Conservation (phyloP, 2,888 invertebrate genomes). For the Oasisia sp. region DNA sequence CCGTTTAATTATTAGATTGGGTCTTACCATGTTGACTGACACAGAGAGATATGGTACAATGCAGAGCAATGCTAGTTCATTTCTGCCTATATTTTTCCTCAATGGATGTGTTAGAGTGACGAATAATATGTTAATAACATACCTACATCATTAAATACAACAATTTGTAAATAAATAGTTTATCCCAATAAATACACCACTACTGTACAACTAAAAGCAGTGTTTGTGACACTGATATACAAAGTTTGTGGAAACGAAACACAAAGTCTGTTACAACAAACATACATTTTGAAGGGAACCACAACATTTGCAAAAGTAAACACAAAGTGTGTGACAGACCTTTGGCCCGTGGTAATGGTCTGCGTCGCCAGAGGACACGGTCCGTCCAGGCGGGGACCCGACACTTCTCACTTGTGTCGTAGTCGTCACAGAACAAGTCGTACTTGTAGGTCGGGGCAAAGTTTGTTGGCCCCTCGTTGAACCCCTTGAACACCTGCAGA, state of each 20-base stretch:
- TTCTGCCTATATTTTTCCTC: background rate
- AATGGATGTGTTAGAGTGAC: background rate
- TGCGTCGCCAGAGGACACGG: slow-evolving; percentile 90
- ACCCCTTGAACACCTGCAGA: slow-evolving; percentile 84
- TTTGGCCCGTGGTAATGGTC: slow-evolving; percentile 37
- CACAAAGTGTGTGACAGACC: slow-evolving; percentile 23
- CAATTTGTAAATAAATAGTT: background rate
- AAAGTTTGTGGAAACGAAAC: too few species aligned
- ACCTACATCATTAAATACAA: background rate
- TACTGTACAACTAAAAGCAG: too few species aligned
- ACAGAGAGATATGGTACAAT: background rate
- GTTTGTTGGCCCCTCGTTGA: slow-evolving; percentile 88
- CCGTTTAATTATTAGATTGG: background rate
- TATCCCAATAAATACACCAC: background rate
- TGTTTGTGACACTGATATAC: background rate
- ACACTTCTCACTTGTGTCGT: slow-evolving; percentile 98
- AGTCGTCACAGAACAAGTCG: slow-evolving; percentile 97
- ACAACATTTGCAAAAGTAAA: background rate
- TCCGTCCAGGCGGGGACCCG: slow-evolving; percentile 99
- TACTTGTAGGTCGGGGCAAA: slow-evolving; percentile 99
- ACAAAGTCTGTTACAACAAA: too few species aligned
- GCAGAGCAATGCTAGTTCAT: background rate
- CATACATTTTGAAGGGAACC: background rate
- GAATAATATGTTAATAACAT: background rate
- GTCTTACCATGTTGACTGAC: background rate